Evolutionary conservation across 2,888 invertebrate species (phyloP).

Genomic region (Eremobia ochroleuca): DNA sequence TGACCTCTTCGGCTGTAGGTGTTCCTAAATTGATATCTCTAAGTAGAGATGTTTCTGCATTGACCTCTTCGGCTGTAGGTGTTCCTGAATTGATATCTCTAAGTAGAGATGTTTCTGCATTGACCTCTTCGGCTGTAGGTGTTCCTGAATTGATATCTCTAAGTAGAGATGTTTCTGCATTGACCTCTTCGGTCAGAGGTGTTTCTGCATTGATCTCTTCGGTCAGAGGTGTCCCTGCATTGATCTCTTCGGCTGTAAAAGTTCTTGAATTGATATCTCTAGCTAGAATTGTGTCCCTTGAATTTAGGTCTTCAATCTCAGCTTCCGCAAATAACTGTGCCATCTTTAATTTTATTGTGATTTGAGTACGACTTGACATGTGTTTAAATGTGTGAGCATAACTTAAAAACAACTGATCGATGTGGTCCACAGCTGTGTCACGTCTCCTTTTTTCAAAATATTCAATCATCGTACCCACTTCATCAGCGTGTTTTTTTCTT

Average conservation of each 20-base stretch:
- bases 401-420: conserved; percentile 2
- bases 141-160: no score
- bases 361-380: not conserved
- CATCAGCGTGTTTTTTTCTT: conserved; percentile 1
- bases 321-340: conserved; percentile 4
- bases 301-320: conserved; percentile 1
- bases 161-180: no score
- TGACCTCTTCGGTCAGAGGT: no score
- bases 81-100: not conserved
- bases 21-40: no score
- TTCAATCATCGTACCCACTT: conserved; percentile 1
- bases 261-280: not conserved
- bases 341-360: not conserved
- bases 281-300: not conserved
- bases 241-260: not conserved
- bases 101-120: not conserved
- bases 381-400: not conserved
- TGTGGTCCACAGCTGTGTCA: not conserved
- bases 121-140: no score
- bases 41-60: not conserved
- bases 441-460: conserved; percentile 1
- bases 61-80: not conserved
- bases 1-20: no score
- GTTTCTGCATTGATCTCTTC: no score
- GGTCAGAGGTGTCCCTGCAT: not conserved